Conservation (phyloP, 2,797 vertebrate genomes). For the Hipposideros larvatus region DNA sequence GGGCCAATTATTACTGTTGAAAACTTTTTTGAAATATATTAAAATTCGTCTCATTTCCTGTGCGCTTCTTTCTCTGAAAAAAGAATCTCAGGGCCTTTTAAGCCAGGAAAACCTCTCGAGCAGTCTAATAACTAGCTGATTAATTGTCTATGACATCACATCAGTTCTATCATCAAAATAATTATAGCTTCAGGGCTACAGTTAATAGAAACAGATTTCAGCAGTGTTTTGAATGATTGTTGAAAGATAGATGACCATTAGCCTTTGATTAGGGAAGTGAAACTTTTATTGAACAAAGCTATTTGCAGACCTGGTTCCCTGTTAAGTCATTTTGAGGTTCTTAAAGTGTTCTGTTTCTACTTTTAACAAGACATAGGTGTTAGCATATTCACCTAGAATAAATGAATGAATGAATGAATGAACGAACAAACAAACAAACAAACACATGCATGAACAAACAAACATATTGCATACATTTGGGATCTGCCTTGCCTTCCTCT, state of each 20-base stretch:
- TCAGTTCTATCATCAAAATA: conserved; percentile 13
- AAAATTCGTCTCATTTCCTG: conserved; percentile 51
- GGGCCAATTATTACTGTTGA: conserved; percentile 19
- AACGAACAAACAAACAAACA: neutral
- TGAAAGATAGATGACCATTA: neutral
- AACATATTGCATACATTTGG: neutral
- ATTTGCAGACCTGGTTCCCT: neutral
- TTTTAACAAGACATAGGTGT: conserved; percentile 12
- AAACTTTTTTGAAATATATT: conserved; percentile 48
- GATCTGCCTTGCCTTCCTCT: conserved; percentile 31
- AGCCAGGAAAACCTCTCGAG: neutral
- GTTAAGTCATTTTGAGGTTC: neutral
- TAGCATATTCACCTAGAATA: neutral
- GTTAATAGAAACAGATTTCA: conserved; percentile 50
- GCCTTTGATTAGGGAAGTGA: conserved; percentile 40
- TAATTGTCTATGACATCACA: neutral
- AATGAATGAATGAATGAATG: neutral
- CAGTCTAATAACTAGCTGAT: neutral
- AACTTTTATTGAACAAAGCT: conserved; percentile 26
- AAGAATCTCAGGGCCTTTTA: neutral
- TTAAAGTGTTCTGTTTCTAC: conserved; percentile 15
- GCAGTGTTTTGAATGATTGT: neutral
- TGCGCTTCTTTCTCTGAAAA: conserved; percentile 53
- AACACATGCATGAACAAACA: too few relatives aligned
- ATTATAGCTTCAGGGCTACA: conserved; percentile 47